Conservation (phyloP, 1,140 invertebrate species). For the Pseudobourletiella spinata region DNA sequence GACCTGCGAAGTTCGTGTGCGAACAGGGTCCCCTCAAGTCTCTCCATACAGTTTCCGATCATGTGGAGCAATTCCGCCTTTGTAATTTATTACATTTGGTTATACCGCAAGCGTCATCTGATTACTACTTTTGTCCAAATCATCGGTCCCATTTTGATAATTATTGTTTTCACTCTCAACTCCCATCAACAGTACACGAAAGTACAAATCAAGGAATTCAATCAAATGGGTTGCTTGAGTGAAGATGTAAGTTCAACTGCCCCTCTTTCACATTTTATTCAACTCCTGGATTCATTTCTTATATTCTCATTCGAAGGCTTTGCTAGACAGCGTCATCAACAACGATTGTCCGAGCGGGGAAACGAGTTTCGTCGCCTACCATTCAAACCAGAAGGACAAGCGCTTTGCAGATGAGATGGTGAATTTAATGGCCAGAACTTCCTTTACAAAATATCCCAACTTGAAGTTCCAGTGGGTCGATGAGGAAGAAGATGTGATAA, state of each 20-base stretch:
- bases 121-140: conserved; percentile 1
- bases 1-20: too few species aligned
- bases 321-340: not conserved
- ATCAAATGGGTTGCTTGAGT: too few species aligned
- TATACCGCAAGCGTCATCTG: conserved; percentile 3
- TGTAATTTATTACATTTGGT: conserved; percentile 11
- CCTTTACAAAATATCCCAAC: not conserved
- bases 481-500: not conserved
- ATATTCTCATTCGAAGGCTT: not conserved
- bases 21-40: too few species aligned
- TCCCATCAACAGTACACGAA: too few species aligned
- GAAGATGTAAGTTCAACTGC: not conserved
- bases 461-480: not conserved
- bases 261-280: too few species aligned
- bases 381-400: not conserved
- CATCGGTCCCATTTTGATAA: not conserved
- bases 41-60: too few species aligned
- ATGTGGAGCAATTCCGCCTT: too few species aligned
- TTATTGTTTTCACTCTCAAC: not conserved
- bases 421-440: not conserved
- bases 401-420: not conserved
- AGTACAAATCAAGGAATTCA: too few species aligned
- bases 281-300: too few species aligned
- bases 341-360: not conserved
- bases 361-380: not conserved